Evolutionary conservation across 2,888 invertebrate species (phyloP).

Genomic region (Polydrusus pterygomalis): DNA sequence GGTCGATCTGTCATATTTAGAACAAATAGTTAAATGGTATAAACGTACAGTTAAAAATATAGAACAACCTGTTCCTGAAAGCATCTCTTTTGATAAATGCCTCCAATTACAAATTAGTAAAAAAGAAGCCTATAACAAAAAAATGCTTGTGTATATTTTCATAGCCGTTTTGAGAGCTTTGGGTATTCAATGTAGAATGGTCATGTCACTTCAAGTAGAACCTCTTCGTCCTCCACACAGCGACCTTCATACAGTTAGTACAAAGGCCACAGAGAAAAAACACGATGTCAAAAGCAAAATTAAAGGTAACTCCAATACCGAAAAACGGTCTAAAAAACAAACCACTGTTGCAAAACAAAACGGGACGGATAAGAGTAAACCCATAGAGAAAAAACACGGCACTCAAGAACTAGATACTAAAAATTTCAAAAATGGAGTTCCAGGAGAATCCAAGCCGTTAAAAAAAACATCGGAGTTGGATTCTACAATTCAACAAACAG

Average conservation of each 20-base stretch:
- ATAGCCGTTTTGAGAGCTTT: slow-evolving; percentile 84
- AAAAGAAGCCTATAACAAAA: slow-evolving; percentile 78
- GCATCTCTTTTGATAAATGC: slow-evolving; percentile 70
- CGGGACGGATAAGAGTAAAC: neutral
- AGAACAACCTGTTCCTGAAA: slow-evolving; percentile 69
- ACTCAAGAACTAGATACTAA: neutral
- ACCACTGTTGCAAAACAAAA: neutral
- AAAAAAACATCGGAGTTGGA: neutral
- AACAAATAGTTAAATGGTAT: slow-evolving; percentile 87
- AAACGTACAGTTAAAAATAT: slow-evolving; percentile 77
- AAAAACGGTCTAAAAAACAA: slow-evolving; percentile 20
- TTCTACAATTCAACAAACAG: neutral
- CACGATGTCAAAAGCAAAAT: slow-evolving; percentile 6
- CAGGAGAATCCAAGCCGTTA: neutral
- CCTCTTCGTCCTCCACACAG: slow-evolving; percentile 80
- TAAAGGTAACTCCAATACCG: neutral
- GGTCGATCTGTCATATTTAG: slow-evolving; percentile 83
- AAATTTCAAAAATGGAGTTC: neutral
- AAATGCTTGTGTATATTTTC: slow-evolving; percentile 85
- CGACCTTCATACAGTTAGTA: slow-evolving; percentile 79
- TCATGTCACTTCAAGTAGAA: slow-evolving; percentile 86
- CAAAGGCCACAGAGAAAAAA: slow-evolving; percentile 60
- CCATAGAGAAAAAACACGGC: neutral
- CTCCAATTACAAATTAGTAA: slow-evolving; percentile 77
- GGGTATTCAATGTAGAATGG: slow-evolving; percentile 87